Conservation (phyloP, 2,888 invertebrate species). For the Drosophila diplacantha region DNA sequence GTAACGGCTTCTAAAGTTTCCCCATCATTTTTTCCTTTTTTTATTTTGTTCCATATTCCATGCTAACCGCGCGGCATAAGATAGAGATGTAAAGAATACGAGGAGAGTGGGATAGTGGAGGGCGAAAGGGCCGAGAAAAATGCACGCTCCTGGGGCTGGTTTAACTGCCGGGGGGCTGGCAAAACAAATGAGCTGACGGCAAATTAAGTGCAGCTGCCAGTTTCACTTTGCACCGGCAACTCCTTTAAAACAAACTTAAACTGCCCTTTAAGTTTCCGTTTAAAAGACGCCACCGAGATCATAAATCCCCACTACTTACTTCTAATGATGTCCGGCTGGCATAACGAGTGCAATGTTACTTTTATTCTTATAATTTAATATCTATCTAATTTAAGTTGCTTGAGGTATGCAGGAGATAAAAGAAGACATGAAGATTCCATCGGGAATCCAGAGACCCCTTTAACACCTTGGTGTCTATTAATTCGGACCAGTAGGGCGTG, state of each 20-base stretch:
- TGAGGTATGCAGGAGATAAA: too few relatives aligned
- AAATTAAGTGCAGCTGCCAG: conserved; percentile 69
- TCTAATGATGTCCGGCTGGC: conserved; percentile 30
- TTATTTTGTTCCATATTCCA: conserved; percentile 44
- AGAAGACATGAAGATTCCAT: too few relatives aligned
- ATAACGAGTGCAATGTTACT: neutral
- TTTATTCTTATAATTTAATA: neutral
- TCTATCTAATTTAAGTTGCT: too few relatives aligned
- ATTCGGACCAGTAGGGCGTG: too few relatives aligned
- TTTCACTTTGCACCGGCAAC: conserved; percentile 48
- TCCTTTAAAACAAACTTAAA: conserved; percentile 59
- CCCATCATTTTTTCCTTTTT: conserved; percentile 11
- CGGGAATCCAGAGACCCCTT: too few relatives aligned
- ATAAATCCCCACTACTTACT: conserved; percentile 32
- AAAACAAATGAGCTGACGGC: conserved; percentile 64
- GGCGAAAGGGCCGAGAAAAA: conserved; percentile 19
- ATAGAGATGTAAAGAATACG: conserved; percentile 22
- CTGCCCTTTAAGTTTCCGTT: conserved; percentile 56
- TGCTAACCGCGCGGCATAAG: conserved; percentile 25
- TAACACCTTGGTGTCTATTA: too few relatives aligned
- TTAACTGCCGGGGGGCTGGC: conserved; percentile 8
- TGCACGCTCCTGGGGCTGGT: conserved; percentile 21
- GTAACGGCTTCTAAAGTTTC: conserved; percentile 35
- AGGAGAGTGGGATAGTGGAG: neutral
- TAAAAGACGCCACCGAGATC: conserved; percentile 8